Base-by-base conservation (phyloP, 2,888 invertebrate genomes). In the Drosophila eohydei region DNA sequence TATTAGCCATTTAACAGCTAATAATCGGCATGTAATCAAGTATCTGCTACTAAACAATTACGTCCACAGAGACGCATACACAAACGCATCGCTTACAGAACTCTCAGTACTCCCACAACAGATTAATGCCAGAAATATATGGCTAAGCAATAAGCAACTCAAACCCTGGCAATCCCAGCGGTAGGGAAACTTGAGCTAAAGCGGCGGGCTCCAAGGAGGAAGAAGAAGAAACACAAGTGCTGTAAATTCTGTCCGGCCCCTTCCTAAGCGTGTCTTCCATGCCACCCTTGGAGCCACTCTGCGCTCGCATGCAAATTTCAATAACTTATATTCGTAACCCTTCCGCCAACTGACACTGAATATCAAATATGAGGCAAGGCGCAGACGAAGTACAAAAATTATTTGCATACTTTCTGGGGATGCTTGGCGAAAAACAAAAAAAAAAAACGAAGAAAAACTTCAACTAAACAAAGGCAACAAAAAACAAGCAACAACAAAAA, bases 391-490 rank as follows among this genome's bases (percentile, higher is more conserved):
- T 59, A 81, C 74, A 67, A 78, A 80, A 87, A 84, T 88, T 88
- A 86, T 86, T 86, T 86, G 85, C 89, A 86, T 86, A 89, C 89
- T 81, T 87, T 87, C 74, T 76, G 74, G 89, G 89, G 85, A 87
- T 84, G 89, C 85, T 87, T 68, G 69, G 58, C 40, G 54, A 16
- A 50, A 60, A 60, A 46, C 5, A 6, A 9, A 30, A 30, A 5
- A 28, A 46, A 28, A 30, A 32, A 28, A 16, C n/a, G 9, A 34
- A 21, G 36, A 50, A 64, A 57, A 57, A 50, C 46, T 26, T 50
- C 26, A 59, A 32, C 60, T 62, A 73, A 68, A 56, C 58, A 79
- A 71, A 63, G 66, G 58, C 52, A 41, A 28, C 43, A 40, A 28
- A 52, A 55, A 54, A 28, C 2, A 61, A 48, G 21, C 26, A 36